Evolutionary conservation across 2,797 vertebrate genomes (phyloP), one percentile per base, ranked within the genome.

Genomic region (Salmo trutta): DNA sequence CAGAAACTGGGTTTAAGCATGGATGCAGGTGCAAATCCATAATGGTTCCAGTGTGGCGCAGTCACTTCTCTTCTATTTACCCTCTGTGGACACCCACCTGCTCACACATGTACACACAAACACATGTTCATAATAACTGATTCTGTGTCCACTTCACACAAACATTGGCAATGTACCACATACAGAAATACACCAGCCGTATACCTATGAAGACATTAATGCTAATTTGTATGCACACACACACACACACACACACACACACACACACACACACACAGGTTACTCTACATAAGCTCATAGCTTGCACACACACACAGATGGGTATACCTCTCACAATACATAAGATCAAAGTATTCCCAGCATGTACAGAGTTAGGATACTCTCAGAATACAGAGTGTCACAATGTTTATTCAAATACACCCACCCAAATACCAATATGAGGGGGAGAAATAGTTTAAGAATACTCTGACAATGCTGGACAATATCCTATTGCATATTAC

Each of bases 351-450:
- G 41, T 12, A 47, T 47, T 47, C 41, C 15, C 5, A 10, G 21
- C 59, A 27, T 24, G 19, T 64, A 19, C 59, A 10, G 41, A 47
- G 41, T 47, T 0, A 24, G 59, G 19, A 62, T 21, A n/a, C 7
- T 24, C 59, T 24, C 19, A 21, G 24, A 64, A 17, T 36, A 68
- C 16, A 66, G 64, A 24, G 14, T 65, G 62, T 16, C 24, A 69
- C 19, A 2, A 24, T 71, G 10, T 29, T 29, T 14, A 31, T 24
- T 24, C 27, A 31, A 41, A 41, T 53, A 62, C 68, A 71, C 53
- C 17, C 75, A 76, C 66, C 29, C 65, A 76, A 24, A 56, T 66
- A 76, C 67, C 5, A 17, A 70, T 36, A 52, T 15, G 41, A 47
- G 41, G 2, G 41, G 41, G 17, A 7, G 19, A 47, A 51, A 24